Base-by-base conservation (phyloP, 2,113 vertebrate genomes). In the Apeltes quadracus region DNA sequence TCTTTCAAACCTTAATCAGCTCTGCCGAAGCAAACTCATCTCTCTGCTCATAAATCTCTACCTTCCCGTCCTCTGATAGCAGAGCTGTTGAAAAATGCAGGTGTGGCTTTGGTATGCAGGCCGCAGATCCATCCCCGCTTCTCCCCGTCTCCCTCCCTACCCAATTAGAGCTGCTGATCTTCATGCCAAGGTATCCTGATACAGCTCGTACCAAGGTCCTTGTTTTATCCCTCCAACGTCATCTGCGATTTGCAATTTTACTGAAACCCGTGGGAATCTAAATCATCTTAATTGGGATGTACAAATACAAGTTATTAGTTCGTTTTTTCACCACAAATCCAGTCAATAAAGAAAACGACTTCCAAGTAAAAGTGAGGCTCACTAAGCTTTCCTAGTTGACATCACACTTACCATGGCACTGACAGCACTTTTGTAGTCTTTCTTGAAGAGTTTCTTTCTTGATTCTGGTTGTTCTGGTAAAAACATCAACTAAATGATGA, bases 41-140 rank as follows among this genome's bases (percentile, higher is more conserved):
- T 75, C 41, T 27, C 48, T 58, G 20, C 23, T 29, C 22, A 23
- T 7, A 32, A 3, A 22, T 41, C 3, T 46, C 15, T 57, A 38
- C 36, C 23, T 18, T 25, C 36, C 34, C 16, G 44, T 67, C 73
- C 48, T 55, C n/a, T 16, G 25, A 68, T 23, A 44, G 1, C 12
- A 22, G 12, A 55, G 27, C 20, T 44, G 53, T 22, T 56, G 51
- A 44, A 67, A 54, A 10, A 34, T 39, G 15, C 9, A 39, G 13
- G 55, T 32, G 39, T 59, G 34, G 23, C 43, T 77, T 15, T 64
- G 67, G 41, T 20, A 32, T 54, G 53, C 20, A 57, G 25, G 59
- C 58, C 5, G 51, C 41, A 13, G 54, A 44, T 32, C 16, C 11
- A 15, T 72, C 61, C 16, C 25, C n/a, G 53, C 23, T 27, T 34